Base-by-base conservation (phyloP, 1,140 invertebrate species). In the Heliconius eleuchia region DNA sequence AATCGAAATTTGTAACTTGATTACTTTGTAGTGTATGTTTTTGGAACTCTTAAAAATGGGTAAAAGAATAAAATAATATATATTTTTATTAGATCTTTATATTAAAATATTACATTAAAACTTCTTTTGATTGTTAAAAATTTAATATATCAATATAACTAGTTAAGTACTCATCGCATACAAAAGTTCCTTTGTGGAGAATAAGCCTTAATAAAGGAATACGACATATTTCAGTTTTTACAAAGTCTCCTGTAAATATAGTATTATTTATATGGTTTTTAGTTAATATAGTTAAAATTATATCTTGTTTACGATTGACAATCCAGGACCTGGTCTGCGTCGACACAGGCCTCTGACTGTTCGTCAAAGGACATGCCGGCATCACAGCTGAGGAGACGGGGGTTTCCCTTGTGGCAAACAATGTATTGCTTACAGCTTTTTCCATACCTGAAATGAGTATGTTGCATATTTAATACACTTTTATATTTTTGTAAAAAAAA, bases 361-460 rank as follows among this genome's bases (percentile, higher is more conserved):
- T 86, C 82, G 55, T 91, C 87, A 71, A 89, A 92, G 18, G 85
- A 80, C 3, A 88, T 73, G 27, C 88, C 86, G 1, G 74, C n/a
- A 19, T 89, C 86, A 71, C 88, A 89, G 34, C 83, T 84, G 11
- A 89, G 83, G 2, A 89, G 80, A 73, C 88, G 83, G 11, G 87
- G 88, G 6, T 81, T 73, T 50, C 86, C 86, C 27, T 74, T 70
- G 37, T 86, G 83, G 55, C 88, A 89, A 3, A 86, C 88, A 19
- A 88, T 79, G 27, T 88, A 89, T 2, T 83, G 71, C 70, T 83
- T 85, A 76, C 88, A 89, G 71, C 87, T 89, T 23, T 84, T 77
- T 60, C 76, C 74, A 46, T 82, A 84, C 23, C 85, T 85, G 78
- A 46, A 80, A 82, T 71, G 76, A 71, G 37, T 57, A 39, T 16